phyloP scores from a whole-genome alignment of 2,113 vertebrate genomes.

The Eurypyga helias region DNA sequence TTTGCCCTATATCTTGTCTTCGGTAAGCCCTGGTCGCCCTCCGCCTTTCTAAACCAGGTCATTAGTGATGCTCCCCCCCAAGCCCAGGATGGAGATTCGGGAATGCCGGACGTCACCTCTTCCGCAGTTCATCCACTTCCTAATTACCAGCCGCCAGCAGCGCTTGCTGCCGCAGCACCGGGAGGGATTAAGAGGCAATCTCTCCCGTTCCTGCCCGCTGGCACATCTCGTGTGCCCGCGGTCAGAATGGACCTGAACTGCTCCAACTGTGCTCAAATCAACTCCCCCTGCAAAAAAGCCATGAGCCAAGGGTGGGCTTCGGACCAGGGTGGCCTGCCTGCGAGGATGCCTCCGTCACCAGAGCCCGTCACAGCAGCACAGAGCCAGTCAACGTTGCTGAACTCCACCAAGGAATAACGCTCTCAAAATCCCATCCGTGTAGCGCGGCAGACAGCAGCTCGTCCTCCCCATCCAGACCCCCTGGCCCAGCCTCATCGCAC shows the following conservation, averaged over 20 bases:
- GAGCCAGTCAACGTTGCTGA: neutral
- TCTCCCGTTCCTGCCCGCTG: neutral
- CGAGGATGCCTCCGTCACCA: neutral
- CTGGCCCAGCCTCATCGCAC: neutral
- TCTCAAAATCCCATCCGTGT: rapidly evolving
- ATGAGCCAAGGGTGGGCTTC: neutral
- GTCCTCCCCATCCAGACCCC: neutral
- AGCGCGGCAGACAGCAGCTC: neutral
- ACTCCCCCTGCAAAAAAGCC: neutral
- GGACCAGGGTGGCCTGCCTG: neutral
- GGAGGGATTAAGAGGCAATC: neutral
- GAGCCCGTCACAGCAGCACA: neutral
- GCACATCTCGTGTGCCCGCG: neutral
- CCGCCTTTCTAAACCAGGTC: neutral
- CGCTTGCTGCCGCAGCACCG: neutral
- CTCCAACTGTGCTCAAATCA: neutral
- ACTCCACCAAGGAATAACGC: neutral
- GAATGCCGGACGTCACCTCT: neutral
- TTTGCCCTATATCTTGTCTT: neutral
- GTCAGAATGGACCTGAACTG: neutral
- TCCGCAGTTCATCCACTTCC: neutral
- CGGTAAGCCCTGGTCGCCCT: rapidly evolving
- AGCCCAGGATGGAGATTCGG: neutral
- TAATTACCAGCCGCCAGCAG: neutral
- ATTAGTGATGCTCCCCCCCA: neutral